Evolutionary conservation across 2,113 vertebrate species (phyloP).

Genomic region (Tragelaphus strepsiceros): DNA sequence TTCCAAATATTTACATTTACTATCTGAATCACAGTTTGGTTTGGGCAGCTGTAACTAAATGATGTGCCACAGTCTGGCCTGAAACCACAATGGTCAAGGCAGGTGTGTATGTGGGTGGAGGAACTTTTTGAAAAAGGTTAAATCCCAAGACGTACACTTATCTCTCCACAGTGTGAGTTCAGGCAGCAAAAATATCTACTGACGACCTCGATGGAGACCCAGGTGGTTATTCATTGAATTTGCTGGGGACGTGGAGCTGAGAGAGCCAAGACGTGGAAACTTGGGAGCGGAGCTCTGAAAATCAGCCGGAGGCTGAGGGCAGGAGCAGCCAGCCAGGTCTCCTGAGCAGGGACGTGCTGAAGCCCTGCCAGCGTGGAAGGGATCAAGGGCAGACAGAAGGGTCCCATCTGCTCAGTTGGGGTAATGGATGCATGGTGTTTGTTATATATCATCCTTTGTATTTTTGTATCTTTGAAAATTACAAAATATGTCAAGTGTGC

Average conservation of each 20-base stretch:
- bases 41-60: neutral
- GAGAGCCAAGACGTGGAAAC: neutral
- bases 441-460: neutral
- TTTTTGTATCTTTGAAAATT: neutral
- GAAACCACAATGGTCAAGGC: neutral
- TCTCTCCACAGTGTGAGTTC: neutral
- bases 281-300: neutral
- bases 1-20: neutral
- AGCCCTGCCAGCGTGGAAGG: neutral
- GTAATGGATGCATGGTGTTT: neutral
- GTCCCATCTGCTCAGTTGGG: neutral
- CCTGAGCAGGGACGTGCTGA: fast-evolving
- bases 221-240: neutral
- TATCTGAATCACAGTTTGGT: neutral
- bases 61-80: neutral
- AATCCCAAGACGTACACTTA: neutral
- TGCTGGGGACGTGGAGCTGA: neutral
- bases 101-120: neutral
- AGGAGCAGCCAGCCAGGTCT: neutral
- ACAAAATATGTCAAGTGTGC: neutral
- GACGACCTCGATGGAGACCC: neutral
- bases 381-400: neutral
- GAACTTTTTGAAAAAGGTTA: slow-evolving; percentile 1
- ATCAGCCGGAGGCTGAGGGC: neutral
- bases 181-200: neutral